A percentile compares a stretch with the other conserved stretches of the same genome.
Conservation (phyloP, 2,888 invertebrate genomes). For the Stenotaenia linearis region DNA sequence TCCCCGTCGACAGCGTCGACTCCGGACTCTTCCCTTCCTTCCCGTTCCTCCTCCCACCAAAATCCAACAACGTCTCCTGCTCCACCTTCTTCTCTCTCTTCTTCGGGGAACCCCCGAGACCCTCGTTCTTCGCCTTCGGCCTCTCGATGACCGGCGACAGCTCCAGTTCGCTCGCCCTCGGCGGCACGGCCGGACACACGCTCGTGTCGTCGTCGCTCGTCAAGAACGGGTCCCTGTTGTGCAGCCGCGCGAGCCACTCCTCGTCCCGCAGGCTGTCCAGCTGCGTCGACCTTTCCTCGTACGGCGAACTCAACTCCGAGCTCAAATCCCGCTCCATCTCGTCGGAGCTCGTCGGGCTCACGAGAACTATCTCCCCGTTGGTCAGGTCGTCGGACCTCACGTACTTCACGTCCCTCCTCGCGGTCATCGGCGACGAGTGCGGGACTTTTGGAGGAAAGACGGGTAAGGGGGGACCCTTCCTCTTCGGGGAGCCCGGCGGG, state of each 20-base stretch:
- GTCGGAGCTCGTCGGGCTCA: slow-evolving; percentile 21
- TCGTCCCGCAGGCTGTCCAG: slow-evolving; percentile 32
- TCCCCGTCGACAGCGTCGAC: slow-evolving; percentile 21
- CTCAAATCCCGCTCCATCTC: slow-evolving; percentile 27
- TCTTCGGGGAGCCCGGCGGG: slow-evolving; percentile 34
- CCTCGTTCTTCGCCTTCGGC: too few species aligned
- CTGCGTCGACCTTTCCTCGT: slow-evolving; percentile 30
- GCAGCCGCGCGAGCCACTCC: slow-evolving; percentile 30
- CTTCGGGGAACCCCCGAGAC: neutral
- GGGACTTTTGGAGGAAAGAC: slow-evolving; percentile 26
- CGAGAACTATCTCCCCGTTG: slow-evolving; percentile 12
- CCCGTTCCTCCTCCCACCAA: neutral
- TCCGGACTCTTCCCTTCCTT: slow-evolving; percentile 3
- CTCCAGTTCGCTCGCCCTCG: too few species aligned
- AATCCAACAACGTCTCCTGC: slow-evolving; percentile 26
- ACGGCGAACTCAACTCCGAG: slow-evolving; percentile 30
- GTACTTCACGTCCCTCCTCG: neutral
- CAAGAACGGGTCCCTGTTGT: neutral
- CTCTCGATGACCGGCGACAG: too few species aligned
- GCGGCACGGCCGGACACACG: slow-evolving; percentile 2
- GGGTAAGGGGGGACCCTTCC: slow-evolving; percentile 34
- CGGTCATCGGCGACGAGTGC: slow-evolving; percentile 33
- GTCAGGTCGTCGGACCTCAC: neutral
- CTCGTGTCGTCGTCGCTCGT: slow-evolving; percentile 27
- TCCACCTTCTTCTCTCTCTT: neutral